Evolutionary conservation across 2,797 vertebrate species (phyloP), one percentile per base, ranked within the genome.

Genomic region (Meda fulgida): DNA sequence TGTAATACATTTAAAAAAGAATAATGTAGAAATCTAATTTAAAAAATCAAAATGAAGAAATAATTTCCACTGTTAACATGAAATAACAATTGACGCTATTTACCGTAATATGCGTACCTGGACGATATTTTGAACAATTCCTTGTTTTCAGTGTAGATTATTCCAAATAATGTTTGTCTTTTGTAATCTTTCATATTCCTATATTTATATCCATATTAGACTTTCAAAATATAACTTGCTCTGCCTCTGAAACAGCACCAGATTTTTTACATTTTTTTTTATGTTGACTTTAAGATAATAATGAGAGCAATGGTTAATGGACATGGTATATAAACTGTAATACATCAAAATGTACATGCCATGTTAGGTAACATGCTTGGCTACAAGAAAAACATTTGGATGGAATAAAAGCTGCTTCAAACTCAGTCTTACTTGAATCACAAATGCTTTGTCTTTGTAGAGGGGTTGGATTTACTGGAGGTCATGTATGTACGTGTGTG

Each of bases 351-450:
- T 81, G 80, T 63, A 82, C 53, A 46, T 23, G 14, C 13, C 26
- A 60, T 29, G 34, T 73, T 73, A 63, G 55, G 29, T n/a, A 63
- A 73, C 21, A 34, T 23, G 69, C 38, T 34, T 73, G 38, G 38
- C 69, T 73, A 46, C 58, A 65, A 36, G 16, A 26, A 38, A 63
- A 63, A n/a, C 38, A 36, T 65, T 65, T 48, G 58, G 40, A 75
- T 75, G 55, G 21, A 75, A 83, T 83, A 65, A 83, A 83, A 75
- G 9, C 70, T 51, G 72, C 63, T 26, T 83, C 71, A 66, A 75
- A 53, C 53, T 63, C 38, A 65, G 29, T 36, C 84, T 46, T 69
- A 21, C 31, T 46, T 86, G 79, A 70, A 81, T 36, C 71, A 34
- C 18, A 26, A 71, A 76, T 66, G 48, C 66, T 83, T 7, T 34